Evolutionary conservation across 1,140 invertebrate species (phyloP).

Genomic region (Nebria ingens): DNA sequence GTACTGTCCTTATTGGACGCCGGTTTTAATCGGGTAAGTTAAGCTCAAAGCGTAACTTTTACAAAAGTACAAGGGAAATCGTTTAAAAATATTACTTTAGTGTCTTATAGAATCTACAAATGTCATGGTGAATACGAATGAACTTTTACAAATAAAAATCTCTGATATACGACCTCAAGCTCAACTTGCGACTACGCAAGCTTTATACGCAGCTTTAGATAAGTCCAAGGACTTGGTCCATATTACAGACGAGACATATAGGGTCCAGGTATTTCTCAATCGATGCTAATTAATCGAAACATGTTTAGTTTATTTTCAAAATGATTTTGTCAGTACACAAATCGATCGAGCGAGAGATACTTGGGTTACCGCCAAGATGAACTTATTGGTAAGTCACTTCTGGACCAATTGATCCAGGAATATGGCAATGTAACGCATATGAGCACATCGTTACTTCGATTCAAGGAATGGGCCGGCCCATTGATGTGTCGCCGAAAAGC

Average conservation of each 20-base stretch:
- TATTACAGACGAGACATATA: slow-evolving; percentile 72
- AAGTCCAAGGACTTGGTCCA: slow-evolving; percentile 76
- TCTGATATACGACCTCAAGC: slow-evolving; percentile 52
- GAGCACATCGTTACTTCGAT: slow-evolving; percentile 54
- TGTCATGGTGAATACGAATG: slow-evolving; percentile 56
- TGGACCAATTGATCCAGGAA: slow-evolving; percentile 42
- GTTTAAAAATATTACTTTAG: slow-evolving; percentile 32
- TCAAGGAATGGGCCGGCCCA: slow-evolving; percentile 78
- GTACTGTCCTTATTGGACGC: slow-evolving; percentile 55
- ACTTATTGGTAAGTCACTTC: slow-evolving; percentile 62
- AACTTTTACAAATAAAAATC: slow-evolving; percentile 59
- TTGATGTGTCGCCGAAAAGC: slow-evolving; percentile 71
- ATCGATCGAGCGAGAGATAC: slow-evolving; percentile 64
- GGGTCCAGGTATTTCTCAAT: slow-evolving; percentile 61
- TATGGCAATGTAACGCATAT: slow-evolving; percentile 51
- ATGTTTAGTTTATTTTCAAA: slow-evolving; percentile 1
- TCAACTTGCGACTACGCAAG: slow-evolving; percentile 58
- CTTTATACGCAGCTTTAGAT: slow-evolving; percentile 76
- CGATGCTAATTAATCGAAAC: background rate
- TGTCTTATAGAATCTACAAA: slow-evolving; percentile 60
- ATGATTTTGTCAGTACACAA: slow-evolving; percentile 56
- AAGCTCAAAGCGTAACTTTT: background rate
- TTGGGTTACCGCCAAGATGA: slow-evolving; percentile 66
- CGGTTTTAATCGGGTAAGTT: slow-evolving; percentile 60
- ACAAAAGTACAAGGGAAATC: background rate